Evolutionary conservation across 2,888 invertebrate species (phyloP).

Genomic region (Nipponacmea schrenckii): DNA sequence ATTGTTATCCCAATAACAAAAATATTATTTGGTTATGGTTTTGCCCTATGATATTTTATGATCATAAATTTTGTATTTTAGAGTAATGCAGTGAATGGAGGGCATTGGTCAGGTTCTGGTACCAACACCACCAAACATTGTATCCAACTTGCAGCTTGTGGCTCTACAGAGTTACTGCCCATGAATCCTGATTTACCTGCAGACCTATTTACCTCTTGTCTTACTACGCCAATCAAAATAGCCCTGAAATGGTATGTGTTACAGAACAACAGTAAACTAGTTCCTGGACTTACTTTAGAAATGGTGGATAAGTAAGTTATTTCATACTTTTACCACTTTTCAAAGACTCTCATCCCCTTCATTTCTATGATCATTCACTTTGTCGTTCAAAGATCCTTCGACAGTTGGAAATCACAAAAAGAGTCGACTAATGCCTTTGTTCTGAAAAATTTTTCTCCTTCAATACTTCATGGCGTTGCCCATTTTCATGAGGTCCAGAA

Average conservation of each 20-base stretch:
- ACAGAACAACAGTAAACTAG: slow-evolving; percentile 83
- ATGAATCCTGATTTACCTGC: slow-evolving; percentile 98
- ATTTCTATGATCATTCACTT: no score
- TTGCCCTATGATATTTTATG: no score
- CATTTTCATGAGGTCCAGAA: no score
- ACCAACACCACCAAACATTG: slow-evolving; percentile 79
- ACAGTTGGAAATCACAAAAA: no score
- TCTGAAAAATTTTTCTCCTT: no score
- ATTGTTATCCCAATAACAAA: no score
- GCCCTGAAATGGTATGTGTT: slow-evolving; percentile 94
- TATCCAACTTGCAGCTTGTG: slow-evolving; percentile 96
- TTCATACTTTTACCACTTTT: no score
- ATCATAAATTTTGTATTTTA: background rate
- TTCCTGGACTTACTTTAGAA: slow-evolving; percentile 84
- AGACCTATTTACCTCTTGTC: slow-evolving; percentile 95
- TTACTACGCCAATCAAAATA: slow-evolving; percentile 97
- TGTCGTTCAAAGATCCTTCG: no score
- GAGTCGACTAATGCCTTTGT: no score
- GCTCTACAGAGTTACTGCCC: slow-evolving; percentile 90
- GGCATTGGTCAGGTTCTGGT: background rate
- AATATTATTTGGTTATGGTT: no score
- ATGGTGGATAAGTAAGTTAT: slow-evolving; percentile 86
- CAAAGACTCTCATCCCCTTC: no score
- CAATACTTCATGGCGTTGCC: no score
- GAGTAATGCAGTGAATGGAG: slow-evolving; percentile 9